Evolutionary conservation across 2,113 vertebrate species (phyloP).

Genomic region (Argyrosomus japonicus): DNA sequence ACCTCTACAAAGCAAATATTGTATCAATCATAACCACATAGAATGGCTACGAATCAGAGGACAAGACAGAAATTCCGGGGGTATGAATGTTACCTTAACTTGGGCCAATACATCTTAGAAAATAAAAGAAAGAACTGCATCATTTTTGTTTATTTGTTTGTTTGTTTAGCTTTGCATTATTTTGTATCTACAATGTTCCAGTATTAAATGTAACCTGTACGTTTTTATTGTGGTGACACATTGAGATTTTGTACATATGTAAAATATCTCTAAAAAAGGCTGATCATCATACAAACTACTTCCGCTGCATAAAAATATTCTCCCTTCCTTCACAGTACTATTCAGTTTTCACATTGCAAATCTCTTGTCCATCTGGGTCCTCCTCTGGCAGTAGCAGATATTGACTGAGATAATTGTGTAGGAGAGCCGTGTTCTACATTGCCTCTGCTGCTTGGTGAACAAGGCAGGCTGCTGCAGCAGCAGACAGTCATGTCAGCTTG

Average conservation of each 20-base stretch:
- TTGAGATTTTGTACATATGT: neutral
- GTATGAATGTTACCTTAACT: neutral
- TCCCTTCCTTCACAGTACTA: constrained; percentile 10
- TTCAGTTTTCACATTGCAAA: constrained; percentile 42
- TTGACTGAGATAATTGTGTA: constrained; percentile 64
- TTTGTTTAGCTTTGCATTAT: neutral
- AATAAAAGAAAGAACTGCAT: neutral
- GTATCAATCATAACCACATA: neutral
- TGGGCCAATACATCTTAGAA: neutral
- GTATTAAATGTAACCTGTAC: neutral
- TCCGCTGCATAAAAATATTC: neutral
- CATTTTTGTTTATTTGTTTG: neutral
- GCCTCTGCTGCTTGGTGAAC: constrained; percentile 57
- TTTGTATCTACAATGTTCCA: neutral
- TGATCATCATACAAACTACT: neutral
- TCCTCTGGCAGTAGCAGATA: constrained; percentile 69
- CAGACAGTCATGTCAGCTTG: constrained; percentile 65
- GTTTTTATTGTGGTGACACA: neutral
- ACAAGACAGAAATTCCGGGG: neutral
- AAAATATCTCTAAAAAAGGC: neutral
- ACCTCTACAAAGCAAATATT: constrained; percentile 16
- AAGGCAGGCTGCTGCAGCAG: constrained; percentile 61
- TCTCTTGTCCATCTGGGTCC: constrained; percentile 63
- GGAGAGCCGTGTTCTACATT: constrained; percentile 61
- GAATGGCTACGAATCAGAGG: neutral